Percentiles rank a stretch among this genome's conserved stretches.
These are phyloP conservation scores for Petrophora chlorosata DNA, from an alignment of 2,888 invertebrate species.

Conservation along the genomic window DNA sequence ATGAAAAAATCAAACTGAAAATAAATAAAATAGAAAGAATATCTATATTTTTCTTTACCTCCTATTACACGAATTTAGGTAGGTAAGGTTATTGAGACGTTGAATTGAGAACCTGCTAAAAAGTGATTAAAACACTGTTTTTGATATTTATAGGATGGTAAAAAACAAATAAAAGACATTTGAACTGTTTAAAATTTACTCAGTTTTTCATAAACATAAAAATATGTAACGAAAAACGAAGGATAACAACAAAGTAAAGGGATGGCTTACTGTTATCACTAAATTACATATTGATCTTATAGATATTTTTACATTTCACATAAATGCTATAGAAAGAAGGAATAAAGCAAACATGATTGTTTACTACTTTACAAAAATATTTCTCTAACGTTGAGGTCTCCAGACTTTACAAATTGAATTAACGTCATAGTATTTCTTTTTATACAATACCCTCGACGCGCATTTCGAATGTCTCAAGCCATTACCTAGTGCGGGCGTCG, in stretches of 20 bases:
- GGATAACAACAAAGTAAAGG: conserved; percentile 40
- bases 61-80: no score
- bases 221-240: conserved; percentile 46
- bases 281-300: conserved; percentile 39
- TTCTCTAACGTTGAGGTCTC: neutral
- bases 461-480: no score
- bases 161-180: conserved; percentile 38
- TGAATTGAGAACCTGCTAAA: no score
- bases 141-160: no score
- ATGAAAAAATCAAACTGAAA: conserved; percentile 83
- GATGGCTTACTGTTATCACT: conserved; percentile 31
- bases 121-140: no score
- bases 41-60: conserved; percentile 39
- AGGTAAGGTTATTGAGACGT: no score
- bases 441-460: no score
- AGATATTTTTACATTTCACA: conserved; percentile 37
- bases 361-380: conserved; percentile 22
- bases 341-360: conserved; percentile 26
- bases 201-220: conserved; percentile 45
- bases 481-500: no score
- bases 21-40: conserved; percentile 80
- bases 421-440: no score
- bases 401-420: neutral
- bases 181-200: conserved; percentile 50
- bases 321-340: conserved; percentile 48